A percentile compares a stretch with the other conserved stretches of the same genome.
These are phyloP conservation scores for mouse (Mus musculus) DNA, from an alignment of 2,113 vertebrate species.

Conservation along the genomic window GRCm39 chr5:43438501-43439000, in stretches of 20 bases:
- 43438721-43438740: slow-evolving; percentile 98
- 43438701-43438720: slow-evolving; percentile 92
- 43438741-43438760: slow-evolving; percentile 99
- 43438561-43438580: slow-evolving; percentile 98
- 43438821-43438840: slow-evolving; percentile 92
- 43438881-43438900: neutral
- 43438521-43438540: slow-evolving; percentile 98
- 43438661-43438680: neutral
- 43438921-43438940: neutral
- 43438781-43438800: slow-evolving; percentile 99
- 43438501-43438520: slow-evolving; percentile 98
- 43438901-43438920: neutral
- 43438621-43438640: slow-evolving; percentile 56
- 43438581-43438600: slow-evolving; percentile 26
- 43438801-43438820: slow-evolving; percentile 97
- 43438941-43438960: neutral
- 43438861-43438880: slow-evolving; percentile 34
- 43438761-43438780: slow-evolving; percentile 97
- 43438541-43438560: slow-evolving; percentile 99
- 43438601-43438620: slow-evolving; percentile 62
- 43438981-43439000: neutral
- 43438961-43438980: neutral
- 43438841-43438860: neutral
- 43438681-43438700: slow-evolving; percentile 11
- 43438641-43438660: slow-evolving; percentile 41